phyloP scores from a whole-genome alignment of 1,140 invertebrate genomes.

The Triops cancriformis region DNA sequence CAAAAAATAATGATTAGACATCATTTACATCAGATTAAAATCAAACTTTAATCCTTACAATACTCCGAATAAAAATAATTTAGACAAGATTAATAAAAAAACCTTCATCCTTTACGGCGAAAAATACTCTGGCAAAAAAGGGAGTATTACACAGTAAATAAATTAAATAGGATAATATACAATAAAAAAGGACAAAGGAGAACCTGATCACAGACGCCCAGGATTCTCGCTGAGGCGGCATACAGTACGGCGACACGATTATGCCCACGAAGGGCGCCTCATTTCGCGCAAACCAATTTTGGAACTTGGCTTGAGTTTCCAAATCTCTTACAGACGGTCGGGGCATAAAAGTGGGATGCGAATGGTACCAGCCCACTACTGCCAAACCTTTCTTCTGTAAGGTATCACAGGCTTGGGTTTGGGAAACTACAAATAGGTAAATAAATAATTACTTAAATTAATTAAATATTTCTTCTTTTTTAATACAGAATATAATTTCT shows the following conservation, averaged over 20 bases:
- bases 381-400: slow-evolving; percentile 42
- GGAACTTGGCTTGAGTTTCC: slow-evolving; percentile 49
- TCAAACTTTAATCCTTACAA: no score
- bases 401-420: slow-evolving; percentile 47
- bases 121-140: no score
- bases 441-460: no score
- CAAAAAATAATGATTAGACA: no score
- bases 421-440: slow-evolving; percentile 42
- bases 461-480: no score
- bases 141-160: no score
- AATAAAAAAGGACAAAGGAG: background rate
- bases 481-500: no score
- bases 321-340: slow-evolving; percentile 53
- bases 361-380: slow-evolving; percentile 57
- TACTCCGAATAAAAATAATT: no score
- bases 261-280: slow-evolving; percentile 48
- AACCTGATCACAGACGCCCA: background rate
- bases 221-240: background rate
- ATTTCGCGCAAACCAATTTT: slow-evolving; percentile 49
- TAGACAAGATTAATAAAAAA: no score
- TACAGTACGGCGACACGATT: slow-evolving; percentile 48
- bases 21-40: no score
- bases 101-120: no score
- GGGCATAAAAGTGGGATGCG: slow-evolving; percentile 54
- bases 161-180: no score